A percentile compares a stretch with the other conserved stretches of the same genome.
phyloP scores from a whole-genome alignment of 1,140 invertebrate species.

The Bombus fervidus region DNA sequence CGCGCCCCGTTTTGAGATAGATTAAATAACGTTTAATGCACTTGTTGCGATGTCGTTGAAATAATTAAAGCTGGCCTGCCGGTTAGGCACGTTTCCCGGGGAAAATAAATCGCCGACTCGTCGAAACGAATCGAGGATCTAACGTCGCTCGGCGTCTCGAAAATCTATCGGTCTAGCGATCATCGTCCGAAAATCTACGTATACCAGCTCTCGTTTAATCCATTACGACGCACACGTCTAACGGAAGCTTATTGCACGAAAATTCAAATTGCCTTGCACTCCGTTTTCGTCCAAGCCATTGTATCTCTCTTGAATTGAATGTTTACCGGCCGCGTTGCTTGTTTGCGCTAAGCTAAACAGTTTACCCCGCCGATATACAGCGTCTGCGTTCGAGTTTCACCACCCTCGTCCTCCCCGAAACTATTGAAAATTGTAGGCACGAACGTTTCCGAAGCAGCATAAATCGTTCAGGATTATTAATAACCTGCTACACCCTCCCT shows the following conservation, averaged over 20 bases:
- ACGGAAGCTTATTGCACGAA: background rate
- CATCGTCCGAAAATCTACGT: too few species aligned
- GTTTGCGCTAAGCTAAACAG: conserved; percentile 16
- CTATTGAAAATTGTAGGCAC: conserved; percentile 43
- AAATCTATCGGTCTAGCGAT: background rate
- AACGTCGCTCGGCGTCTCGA: rapidly evolving
- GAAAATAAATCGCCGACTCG: conserved; percentile 3
- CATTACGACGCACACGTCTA: background rate
- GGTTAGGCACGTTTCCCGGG: conserved; percentile 27
- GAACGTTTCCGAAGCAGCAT: conserved; percentile 34
- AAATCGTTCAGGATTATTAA: conserved; percentile 62
- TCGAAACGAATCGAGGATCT: conserved; percentile 1
- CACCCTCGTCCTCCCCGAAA: background rate
- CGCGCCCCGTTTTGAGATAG: conserved; percentile 28
- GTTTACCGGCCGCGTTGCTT: conserved; percentile 11
- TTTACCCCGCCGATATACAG: conserved; percentile 1
- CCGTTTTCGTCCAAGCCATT: background rate
- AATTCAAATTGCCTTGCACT: background rate
- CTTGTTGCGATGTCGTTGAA: conserved; percentile 56
- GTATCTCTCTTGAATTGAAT: background rate
- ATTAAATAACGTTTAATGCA: conserved; percentile 57
- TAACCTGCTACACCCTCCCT: conserved; percentile 24
- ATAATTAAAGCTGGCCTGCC: conserved; percentile 30
- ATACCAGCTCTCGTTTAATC: too few species aligned
- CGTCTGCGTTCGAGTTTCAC: background rate